Evolutionary conservation across 2,797 vertebrate species (phyloP).

Genomic region (Aphelocoma californica): DNA sequence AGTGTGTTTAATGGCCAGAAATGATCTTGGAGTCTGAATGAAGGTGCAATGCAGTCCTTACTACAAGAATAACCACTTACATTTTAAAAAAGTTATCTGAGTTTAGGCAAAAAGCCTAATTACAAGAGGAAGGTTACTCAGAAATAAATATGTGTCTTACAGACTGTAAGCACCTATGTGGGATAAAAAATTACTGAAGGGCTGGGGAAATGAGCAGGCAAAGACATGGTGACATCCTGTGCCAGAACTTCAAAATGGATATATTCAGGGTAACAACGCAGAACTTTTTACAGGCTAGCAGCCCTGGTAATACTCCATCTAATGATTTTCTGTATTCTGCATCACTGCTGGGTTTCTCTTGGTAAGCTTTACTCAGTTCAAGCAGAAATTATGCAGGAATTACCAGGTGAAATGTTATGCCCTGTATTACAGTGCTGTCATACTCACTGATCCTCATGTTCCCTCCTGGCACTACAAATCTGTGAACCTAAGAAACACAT

Average conservation of each 20-base stretch:
- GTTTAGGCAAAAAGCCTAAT: not conserved
- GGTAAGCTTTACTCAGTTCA: not conserved
- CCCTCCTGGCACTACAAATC: constrained; percentile 28
- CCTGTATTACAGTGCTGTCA: not conserved
- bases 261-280: not conserved
- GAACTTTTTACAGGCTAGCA: not conserved
- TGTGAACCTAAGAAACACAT: not conserved
- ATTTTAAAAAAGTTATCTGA: not conserved
- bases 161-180: not conserved
- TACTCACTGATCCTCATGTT: constrained; percentile 34
- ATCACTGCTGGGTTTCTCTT: not conserved
- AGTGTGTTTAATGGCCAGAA: not conserved
- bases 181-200: not conserved
- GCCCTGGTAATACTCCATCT: not conserved
- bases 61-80: not conserved
- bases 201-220: not conserved
- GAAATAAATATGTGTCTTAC: not conserved
- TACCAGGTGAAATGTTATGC: constrained; percentile 45
- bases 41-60: not conserved
- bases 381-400: constrained; percentile 8
- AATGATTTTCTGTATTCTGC: not conserved
- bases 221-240: not conserved
- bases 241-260: not conserved
- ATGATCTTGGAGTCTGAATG: not conserved
- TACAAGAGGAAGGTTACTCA: not conserved